Evolutionary conservation across 2,797 vertebrate species (phyloP).

Genomic region (Pseudochirops corinnae): DNA sequence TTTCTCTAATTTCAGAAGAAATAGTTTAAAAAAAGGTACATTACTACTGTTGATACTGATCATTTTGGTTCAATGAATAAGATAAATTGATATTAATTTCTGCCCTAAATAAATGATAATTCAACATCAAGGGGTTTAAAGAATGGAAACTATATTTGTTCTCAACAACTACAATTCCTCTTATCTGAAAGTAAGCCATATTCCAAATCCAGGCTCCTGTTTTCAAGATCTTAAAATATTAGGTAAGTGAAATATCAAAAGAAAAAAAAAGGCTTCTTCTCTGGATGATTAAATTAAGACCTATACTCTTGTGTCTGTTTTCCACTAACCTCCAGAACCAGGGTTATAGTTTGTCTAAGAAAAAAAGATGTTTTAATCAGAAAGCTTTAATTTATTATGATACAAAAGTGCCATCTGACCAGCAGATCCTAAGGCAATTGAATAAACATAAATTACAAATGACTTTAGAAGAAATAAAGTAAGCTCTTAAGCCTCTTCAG

Average conservation of each 20-base stretch:
- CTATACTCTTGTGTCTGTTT: not conserved
- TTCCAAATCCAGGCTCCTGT: not conserved
- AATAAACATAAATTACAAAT: slow-evolving; percentile 44
- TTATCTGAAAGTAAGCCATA: slow-evolving; percentile 1
- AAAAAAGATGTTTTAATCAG: slow-evolving; percentile 40
- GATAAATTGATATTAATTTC: not conserved
- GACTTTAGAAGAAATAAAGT: slow-evolving; percentile 6
- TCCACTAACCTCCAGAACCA: slow-evolving; percentile 22
- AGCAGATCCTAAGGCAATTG: slow-evolving; percentile 54
- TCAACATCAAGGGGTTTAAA: rapidly evolving
- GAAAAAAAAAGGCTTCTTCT: slow-evolving; percentile 2
- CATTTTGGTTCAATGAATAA: not conserved
- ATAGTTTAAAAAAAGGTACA: not conserved
- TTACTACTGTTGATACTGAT: not conserved
- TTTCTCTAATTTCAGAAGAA: not conserved
- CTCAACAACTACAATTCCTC: not conserved
- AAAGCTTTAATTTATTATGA: slow-evolving; percentile 42
- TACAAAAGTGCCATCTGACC: slow-evolving; percentile 4
- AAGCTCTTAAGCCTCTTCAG: not conserved
- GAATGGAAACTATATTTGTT: not conserved
- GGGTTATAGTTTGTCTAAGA: slow-evolving; percentile 14
- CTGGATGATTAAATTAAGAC: not conserved
- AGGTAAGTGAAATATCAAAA: slow-evolving; percentile 30
- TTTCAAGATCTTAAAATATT: slow-evolving; percentile 2
- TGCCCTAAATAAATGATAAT: not conserved